Percentiles rank a stretch among this genome's conserved stretches.
phyloP scores from a whole-genome alignment of 1,140 invertebrate species.

The Diachasmimorpha longicaudata region DNA sequence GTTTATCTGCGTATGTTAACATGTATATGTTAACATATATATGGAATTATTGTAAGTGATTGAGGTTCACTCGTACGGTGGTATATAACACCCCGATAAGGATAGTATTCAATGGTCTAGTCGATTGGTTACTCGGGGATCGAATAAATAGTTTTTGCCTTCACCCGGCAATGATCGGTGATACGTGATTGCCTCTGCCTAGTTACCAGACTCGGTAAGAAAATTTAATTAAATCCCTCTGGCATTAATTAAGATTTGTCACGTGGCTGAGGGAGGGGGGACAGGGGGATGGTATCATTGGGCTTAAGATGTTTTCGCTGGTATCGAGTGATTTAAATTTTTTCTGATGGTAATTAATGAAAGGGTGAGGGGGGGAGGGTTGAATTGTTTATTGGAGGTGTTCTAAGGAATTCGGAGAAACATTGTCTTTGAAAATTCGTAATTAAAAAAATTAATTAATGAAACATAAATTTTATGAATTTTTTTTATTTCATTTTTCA shows the following conservation, averaged over 20 bases:
- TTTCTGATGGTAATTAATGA: too few species aligned
- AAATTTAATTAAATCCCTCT: slow-evolving; percentile 27
- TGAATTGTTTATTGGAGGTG: too few species aligned
- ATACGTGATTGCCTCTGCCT: slow-evolving; percentile 24
- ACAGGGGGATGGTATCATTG: too few species aligned
- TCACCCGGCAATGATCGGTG: slow-evolving; percentile 14
- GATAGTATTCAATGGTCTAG: slow-evolving; percentile 8
- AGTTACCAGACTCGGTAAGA: slow-evolving; percentile 1
- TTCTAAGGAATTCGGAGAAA: too few species aligned
- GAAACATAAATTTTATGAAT: too few species aligned
- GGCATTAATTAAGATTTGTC: slow-evolving; percentile 29
- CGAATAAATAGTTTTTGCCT: not conserved
- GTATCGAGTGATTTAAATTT: too few species aligned
- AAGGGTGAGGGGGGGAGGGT: too few species aligned
- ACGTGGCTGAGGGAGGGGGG: slow-evolving; percentile 16
- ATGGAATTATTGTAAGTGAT: slow-evolving; percentile 16
- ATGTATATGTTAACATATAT: slow-evolving; percentile 1
- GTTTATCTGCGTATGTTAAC: not conserved
- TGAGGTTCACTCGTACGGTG: slow-evolving; percentile 13
- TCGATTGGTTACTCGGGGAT: not conserved
- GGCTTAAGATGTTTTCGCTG: not conserved
- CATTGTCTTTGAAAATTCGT: too few species aligned
- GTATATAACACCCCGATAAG: slow-evolving; percentile 32
- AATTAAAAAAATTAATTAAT: too few species aligned
- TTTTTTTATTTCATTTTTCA: too few species aligned